These are phyloP conservation scores for Balearica regulorum DNA, from an alignment of 2,797 vertebrate genomes.

Conservation along the genomic window DNA sequence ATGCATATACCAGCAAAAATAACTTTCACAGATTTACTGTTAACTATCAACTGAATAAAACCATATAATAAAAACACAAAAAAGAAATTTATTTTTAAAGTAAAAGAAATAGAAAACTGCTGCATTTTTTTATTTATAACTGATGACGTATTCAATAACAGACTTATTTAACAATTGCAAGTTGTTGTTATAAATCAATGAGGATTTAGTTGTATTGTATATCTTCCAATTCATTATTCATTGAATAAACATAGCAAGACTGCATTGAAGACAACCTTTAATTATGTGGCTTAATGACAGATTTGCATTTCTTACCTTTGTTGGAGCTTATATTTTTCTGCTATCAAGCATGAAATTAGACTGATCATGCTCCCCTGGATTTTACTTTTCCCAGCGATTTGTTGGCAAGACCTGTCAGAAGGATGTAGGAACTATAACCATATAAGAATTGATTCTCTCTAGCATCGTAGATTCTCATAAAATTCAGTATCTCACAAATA, in stretches of 20 bases:
- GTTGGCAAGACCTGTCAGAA: neutral
- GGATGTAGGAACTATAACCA: neutral
- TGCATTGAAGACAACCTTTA: neutral
- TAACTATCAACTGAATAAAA: constrained; percentile 5
- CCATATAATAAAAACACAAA: neutral
- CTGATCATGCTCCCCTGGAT: neutral
- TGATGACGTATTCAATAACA: neutral
- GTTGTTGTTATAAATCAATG: neutral
- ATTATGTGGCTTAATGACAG: neutral
- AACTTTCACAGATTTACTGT: neutral
- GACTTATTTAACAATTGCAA: neutral
- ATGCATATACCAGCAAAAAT: neutral
- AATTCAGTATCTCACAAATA: neutral
- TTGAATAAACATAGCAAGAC: constrained; percentile 29
- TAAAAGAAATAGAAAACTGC: neutral
- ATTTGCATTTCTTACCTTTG: neutral
- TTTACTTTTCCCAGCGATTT: neutral
- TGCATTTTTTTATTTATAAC: neutral
- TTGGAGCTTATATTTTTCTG: neutral
- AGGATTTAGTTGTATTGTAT: neutral
- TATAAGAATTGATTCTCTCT: neutral
- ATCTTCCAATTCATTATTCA: neutral
- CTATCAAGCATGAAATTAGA: neutral
- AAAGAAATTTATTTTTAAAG: constrained; percentile 4
- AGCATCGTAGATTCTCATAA: neutral